Base-by-base conservation (phyloP, 2,888 invertebrate species). In the Yponomeuta plumbellus region DNA sequence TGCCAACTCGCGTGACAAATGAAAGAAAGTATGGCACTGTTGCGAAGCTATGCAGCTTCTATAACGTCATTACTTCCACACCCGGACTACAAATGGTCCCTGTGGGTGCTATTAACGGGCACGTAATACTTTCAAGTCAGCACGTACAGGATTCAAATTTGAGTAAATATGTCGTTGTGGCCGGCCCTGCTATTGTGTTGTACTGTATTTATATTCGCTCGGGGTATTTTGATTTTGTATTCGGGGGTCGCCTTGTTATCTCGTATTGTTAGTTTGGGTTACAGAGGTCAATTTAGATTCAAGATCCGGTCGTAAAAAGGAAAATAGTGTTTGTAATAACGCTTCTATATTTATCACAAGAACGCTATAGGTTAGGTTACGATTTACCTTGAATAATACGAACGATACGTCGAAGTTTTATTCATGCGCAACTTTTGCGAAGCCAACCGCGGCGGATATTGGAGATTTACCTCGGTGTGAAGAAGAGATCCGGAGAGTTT, bases 131-230 rank as follows among this genome's bases (percentile, higher is more conserved):
- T 78, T 80, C 81, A 79, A 81, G 80, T 84, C 79, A 80, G 83
- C 84, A 84, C 83, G 84, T 83, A 74, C 83, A 80, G 78, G 80
- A 85, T 84, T 85, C 81, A 85, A 85, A 86, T 86, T 86, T 84
- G 80, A 84, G 85, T 83, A 83, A 85, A 86, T 85, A 85, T 83
- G 81, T 84, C 80, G 78, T 76, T 40, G 63, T 20, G 75, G 78
- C 74, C 77, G 75, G 73, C 71, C 73, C 78, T 80, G 78, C 78
- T 81, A 80, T 84, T 81, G 78, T 84, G 78, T 81, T 80, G 75
- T 74, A 72, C 75, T 75, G 76, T 82, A 77, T 83, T 83, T 80
- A 79, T 77, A 80, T 82, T 83, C 76, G 78, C 79, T 80, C 77
- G 73, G 73, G 76, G 75, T 81, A 77, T 80, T 82, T 80, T 75